phyloP scores from a whole-genome alignment of 2,797 vertebrate species.

The Phrynocephalus vlangalii region DNA sequence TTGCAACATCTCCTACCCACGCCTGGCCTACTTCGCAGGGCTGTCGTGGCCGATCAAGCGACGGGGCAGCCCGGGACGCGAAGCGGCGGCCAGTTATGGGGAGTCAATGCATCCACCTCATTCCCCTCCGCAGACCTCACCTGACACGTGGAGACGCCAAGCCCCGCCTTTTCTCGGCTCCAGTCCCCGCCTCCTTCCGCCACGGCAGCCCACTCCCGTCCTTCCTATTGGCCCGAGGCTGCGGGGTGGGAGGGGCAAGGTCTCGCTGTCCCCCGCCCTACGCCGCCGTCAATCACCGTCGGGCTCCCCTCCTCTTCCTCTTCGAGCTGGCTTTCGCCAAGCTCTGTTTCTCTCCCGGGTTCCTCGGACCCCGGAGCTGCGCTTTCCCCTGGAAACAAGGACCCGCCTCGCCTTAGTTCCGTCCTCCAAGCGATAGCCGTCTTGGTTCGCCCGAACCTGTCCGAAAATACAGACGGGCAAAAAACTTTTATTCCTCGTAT shows the following conservation, averaged over 20 bases:
- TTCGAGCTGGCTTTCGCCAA: not conserved
- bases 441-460: not conserved
- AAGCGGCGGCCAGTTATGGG: too few relatives aligned
- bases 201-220: accelerated
- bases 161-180: not conserved
- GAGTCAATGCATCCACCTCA: not conserved
- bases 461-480: not conserved
- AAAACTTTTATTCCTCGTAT: too few relatives aligned
- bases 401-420: not conserved
- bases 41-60: too few relatives aligned
- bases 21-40: not conserved
- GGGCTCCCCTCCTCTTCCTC: not conserved
- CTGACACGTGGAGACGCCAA: not conserved
- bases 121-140: not conserved
- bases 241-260: accelerated
- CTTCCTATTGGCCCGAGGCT: not conserved
- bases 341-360: not conserved
- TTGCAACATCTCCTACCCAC: not conserved
- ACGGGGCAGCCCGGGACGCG: too few relatives aligned
- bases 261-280: not conserved
- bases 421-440: not conserved
- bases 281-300: not conserved
- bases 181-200: too few relatives aligned
- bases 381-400: not conserved
- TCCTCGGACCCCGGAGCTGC: not conserved